Conservation (phyloP, 92 coral and sea anemone genomes). For the Paragorgia papillata region DNA sequence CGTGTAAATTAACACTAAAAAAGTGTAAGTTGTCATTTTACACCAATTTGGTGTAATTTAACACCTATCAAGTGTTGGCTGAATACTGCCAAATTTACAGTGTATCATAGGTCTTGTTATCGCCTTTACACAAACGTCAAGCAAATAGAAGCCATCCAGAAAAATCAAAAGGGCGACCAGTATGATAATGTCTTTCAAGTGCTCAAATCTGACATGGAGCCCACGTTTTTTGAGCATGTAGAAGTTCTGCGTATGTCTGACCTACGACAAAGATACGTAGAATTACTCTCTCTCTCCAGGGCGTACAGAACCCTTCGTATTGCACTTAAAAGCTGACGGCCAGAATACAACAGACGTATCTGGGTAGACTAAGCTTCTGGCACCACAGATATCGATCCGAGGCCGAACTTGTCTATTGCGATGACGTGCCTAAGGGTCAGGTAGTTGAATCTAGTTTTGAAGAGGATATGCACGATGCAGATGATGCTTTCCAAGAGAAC, state of each 20-base stretch:
- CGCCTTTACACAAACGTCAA: constrained; percentile 39
- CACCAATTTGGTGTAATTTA: too few relatives aligned
- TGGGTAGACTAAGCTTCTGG: constrained; percentile 62
- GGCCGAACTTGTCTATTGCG: constrained; percentile 54
- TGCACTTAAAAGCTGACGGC: constrained; percentile 59
- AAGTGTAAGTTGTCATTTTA: too few relatives aligned
- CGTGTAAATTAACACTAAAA: too few relatives aligned
- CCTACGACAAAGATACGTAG: constrained; percentile 42
- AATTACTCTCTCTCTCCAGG: constrained; percentile 33
- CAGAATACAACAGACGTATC: constrained; percentile 57
- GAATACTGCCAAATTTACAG: too few relatives aligned
- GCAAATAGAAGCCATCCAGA: constrained; percentile 5
- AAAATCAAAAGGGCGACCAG: constrained; percentile 43
- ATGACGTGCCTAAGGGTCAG: constrained; percentile 56
- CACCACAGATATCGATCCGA: constrained; percentile 48
- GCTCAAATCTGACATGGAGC: constrained; percentile 48
- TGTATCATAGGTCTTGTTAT: constrained; percentile 52
- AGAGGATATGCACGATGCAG: constrained; percentile 20
- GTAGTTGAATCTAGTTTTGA: constrained; percentile 52
- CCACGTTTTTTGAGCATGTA: constrained; percentile 37
- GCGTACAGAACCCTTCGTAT: constrained; percentile 56
- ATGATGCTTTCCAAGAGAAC: constrained; percentile 22
- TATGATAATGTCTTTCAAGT: constrained; percentile 50
- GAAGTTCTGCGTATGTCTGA: constrained; percentile 51
- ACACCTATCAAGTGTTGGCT: too few relatives aligned